Base-by-base conservation (phyloP, 2,888 invertebrate species). In the Nudaria mundana region DNA sequence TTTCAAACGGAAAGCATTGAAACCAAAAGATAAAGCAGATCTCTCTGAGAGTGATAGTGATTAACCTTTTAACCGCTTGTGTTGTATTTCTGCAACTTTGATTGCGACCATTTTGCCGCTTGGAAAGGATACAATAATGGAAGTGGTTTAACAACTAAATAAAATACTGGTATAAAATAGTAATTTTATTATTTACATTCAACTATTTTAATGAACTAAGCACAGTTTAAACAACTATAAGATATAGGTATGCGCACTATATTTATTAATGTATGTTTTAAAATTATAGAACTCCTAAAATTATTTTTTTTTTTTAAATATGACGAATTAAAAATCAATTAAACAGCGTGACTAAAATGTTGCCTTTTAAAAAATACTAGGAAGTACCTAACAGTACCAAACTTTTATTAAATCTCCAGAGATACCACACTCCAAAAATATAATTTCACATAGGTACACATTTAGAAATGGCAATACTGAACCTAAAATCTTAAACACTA, bases 11-110 rank as follows among this genome's bases (percentile, higher is more conserved):
- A 90, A 81, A 57, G 65, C 70, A 1, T 73, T 78, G 22, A 56
- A 82, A 53, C 89, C 90, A 0, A 91, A 92, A 72, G 85, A 90
- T 40, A 91, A 92, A 56, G 93, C 93, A 12, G 90, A 91, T 15
- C 87, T 94, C 35, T 94, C 94, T 0, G 94, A 94, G 77, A 92
- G 92, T 64, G 90, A 90, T 66, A 90, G 90, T 66, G 83, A 90
- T 71, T 91, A 71, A 81, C 12, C 54, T 44, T 38, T 44, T 41
- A 34, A 31, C 44, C 56, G 48, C 48, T 50, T 45, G 16, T 4
- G 30, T 44, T 47, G 23, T 23, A 3, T 16, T 8, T 10, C 24
- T 20, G 20, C 18, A n/a, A n/a, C n/a, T n/a, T n/a, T n/a, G n/a
- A n/a, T n/a, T n/a, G n/a, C n/a, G n/a, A n/a, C n/a, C n/a, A n/a